phyloP scores from a whole-genome alignment of 1,140 invertebrate genomes.

The Drosophila funebris region DNA sequence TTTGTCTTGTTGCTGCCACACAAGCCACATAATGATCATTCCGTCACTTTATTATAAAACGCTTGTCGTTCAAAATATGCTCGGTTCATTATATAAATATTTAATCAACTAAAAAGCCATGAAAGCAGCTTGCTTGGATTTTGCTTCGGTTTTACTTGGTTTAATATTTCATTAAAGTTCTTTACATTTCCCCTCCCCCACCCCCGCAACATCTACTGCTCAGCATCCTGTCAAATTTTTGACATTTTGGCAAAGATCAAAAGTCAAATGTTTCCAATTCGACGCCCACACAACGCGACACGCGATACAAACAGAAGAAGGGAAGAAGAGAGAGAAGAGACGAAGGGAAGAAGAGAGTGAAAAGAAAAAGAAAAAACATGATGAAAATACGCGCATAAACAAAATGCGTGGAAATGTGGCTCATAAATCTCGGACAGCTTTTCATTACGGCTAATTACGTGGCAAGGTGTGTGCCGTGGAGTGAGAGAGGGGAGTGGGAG shows the following conservation, averaged over 20 bases:
- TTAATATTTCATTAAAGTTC: slow-evolving; percentile 15
- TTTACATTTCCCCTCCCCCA: background rate
- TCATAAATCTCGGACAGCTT: slow-evolving; percentile 49
- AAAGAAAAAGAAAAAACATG: background rate
- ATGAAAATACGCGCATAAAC: slow-evolving; percentile 20
- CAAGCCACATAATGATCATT: slow-evolving; percentile 10
- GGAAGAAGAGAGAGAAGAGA: background rate
- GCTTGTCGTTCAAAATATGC: slow-evolving; percentile 18
- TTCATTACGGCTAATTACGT: slow-evolving; percentile 59
- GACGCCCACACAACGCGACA: slow-evolving; percentile 6
- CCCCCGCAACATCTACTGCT: background rate
- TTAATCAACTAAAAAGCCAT: slow-evolving; percentile 12
- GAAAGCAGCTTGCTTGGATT: background rate
- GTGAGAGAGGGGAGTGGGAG: background rate
- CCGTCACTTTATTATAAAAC: slow-evolving; percentile 15
- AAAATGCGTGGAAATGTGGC: slow-evolving; percentile 28
- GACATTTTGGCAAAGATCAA: slow-evolving; percentile 52
- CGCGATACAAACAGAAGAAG: slow-evolving; percentile 5
- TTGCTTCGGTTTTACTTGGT: background rate
- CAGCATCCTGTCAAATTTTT: slow-evolving; percentile 35
- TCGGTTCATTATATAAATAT: slow-evolving; percentile 19
- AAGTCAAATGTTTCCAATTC: slow-evolving; percentile 48
- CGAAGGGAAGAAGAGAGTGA: background rate
- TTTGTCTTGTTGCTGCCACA: background rate
- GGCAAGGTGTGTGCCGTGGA: too few species aligned